phyloP scores from a whole-genome alignment of 1,140 invertebrate species.

The Asobara japonica region DNA sequence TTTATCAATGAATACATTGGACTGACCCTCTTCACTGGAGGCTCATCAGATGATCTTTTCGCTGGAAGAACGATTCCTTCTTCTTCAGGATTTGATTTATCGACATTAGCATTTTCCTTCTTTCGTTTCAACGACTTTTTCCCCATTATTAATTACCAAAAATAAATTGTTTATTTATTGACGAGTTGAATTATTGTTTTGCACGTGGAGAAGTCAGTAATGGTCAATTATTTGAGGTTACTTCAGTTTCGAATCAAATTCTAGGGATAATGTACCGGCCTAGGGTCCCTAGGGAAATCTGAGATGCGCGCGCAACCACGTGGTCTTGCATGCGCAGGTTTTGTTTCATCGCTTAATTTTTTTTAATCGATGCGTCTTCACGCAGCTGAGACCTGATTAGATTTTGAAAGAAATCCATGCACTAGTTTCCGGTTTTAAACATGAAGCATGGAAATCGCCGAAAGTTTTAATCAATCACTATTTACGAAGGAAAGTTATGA shows the following conservation, averaged over 20 bases:
- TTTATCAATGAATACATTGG: slow-evolving; percentile 13
- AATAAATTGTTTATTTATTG: neutral
- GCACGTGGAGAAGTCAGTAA: too few relatives aligned
- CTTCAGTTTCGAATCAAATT: neutral
- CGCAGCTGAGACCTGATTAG: too few relatives aligned
- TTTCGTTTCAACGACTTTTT: neutral
- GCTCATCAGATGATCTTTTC: slow-evolving; percentile 63
- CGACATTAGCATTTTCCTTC: slow-evolving; percentile 33
- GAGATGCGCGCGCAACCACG: too few relatives aligned
- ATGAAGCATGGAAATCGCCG: too few relatives aligned
- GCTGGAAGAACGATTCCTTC: slow-evolving; percentile 37
- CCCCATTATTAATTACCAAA: neutral
- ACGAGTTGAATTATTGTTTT: neutral
- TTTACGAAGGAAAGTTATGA: too few relatives aligned
- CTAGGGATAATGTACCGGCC: neutral
- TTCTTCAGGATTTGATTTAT: slow-evolving; percentile 21
- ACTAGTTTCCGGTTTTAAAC: too few relatives aligned
- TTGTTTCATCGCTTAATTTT: too few relatives aligned
- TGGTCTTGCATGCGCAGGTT: too few relatives aligned
- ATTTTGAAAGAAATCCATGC: too few relatives aligned
- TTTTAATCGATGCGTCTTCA: too few relatives aligned
- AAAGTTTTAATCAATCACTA: too few relatives aligned
- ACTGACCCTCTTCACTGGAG: slow-evolving; percentile 61
- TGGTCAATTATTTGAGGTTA: too few relatives aligned
- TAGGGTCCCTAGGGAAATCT: neutral